Base-by-base conservation (phyloP, 2,113 vertebrate genomes). In the Sinosuthora webbiana region DNA sequence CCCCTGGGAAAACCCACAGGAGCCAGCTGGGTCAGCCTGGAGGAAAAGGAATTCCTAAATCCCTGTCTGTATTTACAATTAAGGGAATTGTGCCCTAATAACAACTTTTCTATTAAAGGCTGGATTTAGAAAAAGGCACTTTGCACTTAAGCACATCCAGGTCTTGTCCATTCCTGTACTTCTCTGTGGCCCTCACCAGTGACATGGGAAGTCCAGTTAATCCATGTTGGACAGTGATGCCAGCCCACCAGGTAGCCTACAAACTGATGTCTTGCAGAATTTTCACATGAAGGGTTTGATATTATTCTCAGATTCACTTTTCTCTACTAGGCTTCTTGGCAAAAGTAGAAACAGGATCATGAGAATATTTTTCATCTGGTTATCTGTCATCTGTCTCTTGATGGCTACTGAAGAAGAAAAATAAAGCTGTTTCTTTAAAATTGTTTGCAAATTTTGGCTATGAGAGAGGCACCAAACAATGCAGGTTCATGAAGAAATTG, bases 21-120 rank as follows among this genome's bases (percentile, higher is more conserved):
- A 44, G 15, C 22, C 23, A 41, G 5, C 17, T 15, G 35, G 6
- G 5, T 3, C 11, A 0, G 2, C 15, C 3, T 2, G 12, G 37
- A 37, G 27, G 17, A 44, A 37, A 49, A 6, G 11, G 6, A 21
- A 11, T 19, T 63, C 55, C 67, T 50, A 12, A 80, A 23, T 17
- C 53, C 25, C 20, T 37, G 20, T 39, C 52, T 53, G 33, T 39
- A 11, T 45, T 75, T n/a, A 53, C 22, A 69, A 0, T 41, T 31
- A 22, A 37, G 77, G 63, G 42, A 69, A 13, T 13, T 25, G 7
- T 68, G 57, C 33, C 65, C 70, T 49, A 39, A 6, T 7, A 39
- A 33, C 33, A 60, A 10, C 41, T 49, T n/a, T 13, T 27, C 31
- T 56, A 0, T 27, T 28, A 52, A 49, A 28, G 20, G 10, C 19